A percentile compares a stretch with the other conserved stretches of the same genome.
Conservation (phyloP, 2,888 invertebrate genomes). For the Rhodophaea formosa region DNA sequence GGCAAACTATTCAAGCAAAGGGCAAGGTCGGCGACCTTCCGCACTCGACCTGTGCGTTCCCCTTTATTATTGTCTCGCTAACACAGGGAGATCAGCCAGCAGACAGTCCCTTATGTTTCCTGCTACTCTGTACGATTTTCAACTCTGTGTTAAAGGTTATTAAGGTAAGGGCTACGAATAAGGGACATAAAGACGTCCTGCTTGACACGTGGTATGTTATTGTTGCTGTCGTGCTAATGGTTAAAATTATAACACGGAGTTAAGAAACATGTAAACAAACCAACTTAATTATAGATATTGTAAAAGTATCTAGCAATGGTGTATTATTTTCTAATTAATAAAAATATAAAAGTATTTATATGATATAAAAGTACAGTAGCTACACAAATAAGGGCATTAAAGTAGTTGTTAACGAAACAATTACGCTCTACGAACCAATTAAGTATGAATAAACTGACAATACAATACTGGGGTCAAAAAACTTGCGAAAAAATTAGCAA, state of each 20-base stretch:
- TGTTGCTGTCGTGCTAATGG: neutral
- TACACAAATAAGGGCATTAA: too few relatives aligned
- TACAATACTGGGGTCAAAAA: neutral
- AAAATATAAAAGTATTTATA: too few relatives aligned
- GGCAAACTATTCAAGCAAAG: conserved; percentile 26
- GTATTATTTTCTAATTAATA: too few relatives aligned
- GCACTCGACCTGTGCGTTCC: conserved; percentile 33
- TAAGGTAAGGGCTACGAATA: neutral
- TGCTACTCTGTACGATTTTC: neutral
- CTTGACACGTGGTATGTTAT: neutral
- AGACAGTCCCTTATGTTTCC: neutral
- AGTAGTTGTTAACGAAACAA: too few relatives aligned
- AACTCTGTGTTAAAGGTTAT: too few relatives aligned
- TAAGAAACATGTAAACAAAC: conserved; percentile 4
- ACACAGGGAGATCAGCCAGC: conserved; percentile 7
- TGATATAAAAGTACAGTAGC: too few relatives aligned
- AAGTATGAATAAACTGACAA: too few relatives aligned
- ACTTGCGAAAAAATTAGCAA: too few relatives aligned
- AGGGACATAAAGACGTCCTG: neutral
- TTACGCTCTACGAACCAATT: too few relatives aligned
- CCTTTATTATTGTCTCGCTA: conserved; percentile 25
- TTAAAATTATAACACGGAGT: neutral
- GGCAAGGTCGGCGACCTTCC: conserved; percentile 64
- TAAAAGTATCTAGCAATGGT: too few relatives aligned
- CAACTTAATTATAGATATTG: neutral